These are phyloP conservation scores for Druceiella hillmani DNA, from an alignment of 2,888 invertebrate species.

Conservation along the genomic window DNA sequence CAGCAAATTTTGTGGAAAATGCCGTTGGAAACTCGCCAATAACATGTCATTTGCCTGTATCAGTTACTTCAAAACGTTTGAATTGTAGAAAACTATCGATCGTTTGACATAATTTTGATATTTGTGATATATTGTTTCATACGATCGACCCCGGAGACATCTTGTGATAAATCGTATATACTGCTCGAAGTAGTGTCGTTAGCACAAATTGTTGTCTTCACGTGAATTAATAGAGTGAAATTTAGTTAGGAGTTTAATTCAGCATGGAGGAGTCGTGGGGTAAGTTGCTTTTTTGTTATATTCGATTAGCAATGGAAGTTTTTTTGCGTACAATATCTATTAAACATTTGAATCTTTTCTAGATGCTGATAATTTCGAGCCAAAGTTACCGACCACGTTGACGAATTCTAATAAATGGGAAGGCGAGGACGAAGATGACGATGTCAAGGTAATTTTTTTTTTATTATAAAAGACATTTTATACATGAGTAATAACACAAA, in stretches of 20 bases:
- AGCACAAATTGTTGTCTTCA: slow-evolving; percentile 32
- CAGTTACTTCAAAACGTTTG: slow-evolving; percentile 43
- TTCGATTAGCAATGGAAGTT: slow-evolving; percentile 19
- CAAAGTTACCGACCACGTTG: slow-evolving; percentile 56
- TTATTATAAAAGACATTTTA: no score
- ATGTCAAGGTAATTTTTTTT: slow-evolving; percentile 62
- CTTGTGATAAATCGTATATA: slow-evolving; percentile 46
- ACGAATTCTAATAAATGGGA: slow-evolving; percentile 71
- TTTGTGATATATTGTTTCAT: slow-evolving; percentile 38
- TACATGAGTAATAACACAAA: no score
- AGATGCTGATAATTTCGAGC: slow-evolving; percentile 71
- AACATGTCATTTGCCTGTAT: slow-evolving; percentile 48
- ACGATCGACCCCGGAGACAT: slow-evolving; percentile 51
- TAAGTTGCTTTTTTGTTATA: slow-evolving; percentile 34
- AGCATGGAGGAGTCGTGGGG: slow-evolving; percentile 71
- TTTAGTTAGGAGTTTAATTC: slow-evolving; percentile 26
- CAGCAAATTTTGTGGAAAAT: slow-evolving; percentile 45
- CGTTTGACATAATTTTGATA: slow-evolving; percentile 50
- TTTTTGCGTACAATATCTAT: slow-evolving; percentile 21
- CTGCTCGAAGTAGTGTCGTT: slow-evolving; percentile 35
- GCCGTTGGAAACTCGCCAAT: slow-evolving; percentile 47
- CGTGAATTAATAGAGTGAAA: slow-evolving; percentile 2
- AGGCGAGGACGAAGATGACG: slow-evolving; percentile 84
- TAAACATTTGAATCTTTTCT: slow-evolving; percentile 34
- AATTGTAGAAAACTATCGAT: slow-evolving; percentile 45